Base-by-base conservation (phyloP, 2,113 vertebrate genomes). In the Benitochromis conjunctus region DNA sequence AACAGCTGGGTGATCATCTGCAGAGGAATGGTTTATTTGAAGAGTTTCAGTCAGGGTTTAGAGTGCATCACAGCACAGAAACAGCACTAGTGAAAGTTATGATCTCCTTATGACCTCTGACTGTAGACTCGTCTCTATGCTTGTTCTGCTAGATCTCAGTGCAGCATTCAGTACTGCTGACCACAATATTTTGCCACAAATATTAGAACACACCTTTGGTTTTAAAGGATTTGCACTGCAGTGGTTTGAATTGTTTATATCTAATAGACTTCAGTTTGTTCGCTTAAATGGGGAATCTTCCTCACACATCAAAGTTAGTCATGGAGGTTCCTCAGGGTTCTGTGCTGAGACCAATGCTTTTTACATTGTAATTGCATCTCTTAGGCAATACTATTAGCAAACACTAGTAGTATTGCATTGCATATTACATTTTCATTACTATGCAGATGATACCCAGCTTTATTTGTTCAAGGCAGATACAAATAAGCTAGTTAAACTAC, bases 321-420 rank as follows among this genome's bases (percentile, higher is more conserved):
- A 16, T 69, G 38, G 38, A 46, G 60, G 60, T 71, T 46, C 14
- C 66, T 46, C 41, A 46, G 21, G 21, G 38, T 69, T 24, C n/a
- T 71, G 64, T 46, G 38, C 64, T 71, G 66, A 46, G 66, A 71
- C 21, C 66, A 26, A 1, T 46, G 7, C 66, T 71, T 18, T 69
- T 46, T 71, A 26, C 1, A 71, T 71, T 71, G 4, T 46, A 18
- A 16, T 46, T 71, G 21, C 66, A 46, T 46, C 0, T 0, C 8
- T 26, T 26, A 26, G 7, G 13, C 3, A 43, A 46, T 18, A 0
- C 41, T 71, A 26, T 71, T 69, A 43, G n/a, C 14, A 69, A 69
- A 38, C 4, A 0, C 31, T 12, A 36, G 34, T 36, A 62, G 58
- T 62, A 36, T 0, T 36, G 0, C 58, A 62, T 36, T 62, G 1